Evolutionary conservation across 2,888 invertebrate species (phyloP), one percentile per base, ranked within the genome.

Genomic region (Epistrophe grossulariae): DNA sequence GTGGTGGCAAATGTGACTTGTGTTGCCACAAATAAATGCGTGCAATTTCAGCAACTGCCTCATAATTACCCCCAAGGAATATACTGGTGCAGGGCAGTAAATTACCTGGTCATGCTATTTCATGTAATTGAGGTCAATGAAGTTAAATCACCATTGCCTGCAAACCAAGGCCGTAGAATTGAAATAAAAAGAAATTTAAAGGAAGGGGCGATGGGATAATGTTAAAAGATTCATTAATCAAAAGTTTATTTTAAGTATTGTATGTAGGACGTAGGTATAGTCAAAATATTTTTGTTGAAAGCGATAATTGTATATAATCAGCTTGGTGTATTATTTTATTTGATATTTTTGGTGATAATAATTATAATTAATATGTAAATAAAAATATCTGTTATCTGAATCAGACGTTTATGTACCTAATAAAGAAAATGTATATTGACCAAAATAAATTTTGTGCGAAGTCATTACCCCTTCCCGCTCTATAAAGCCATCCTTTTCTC

Each of bases 51-150:
- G 68, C 77, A 52, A 72, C 71, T 60, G 81, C 80, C 60, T 62
- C 78, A 85, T 78, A 85, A 85, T 82, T 74, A 82, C 85, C 85
- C 77, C 72, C 62, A 78, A 82, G 82, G 82, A 82, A 82, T 74
- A 82, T 74, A 62, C 48, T 73, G 82, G 82, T 77, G 78, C 85
- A 85, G 52, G 55, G 45, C 52, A 59, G 68, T 78, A 77, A 82
- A 85, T 85, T 77, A 85, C 85, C 73, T 82, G 85, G 85, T 70
- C 85, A 82, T 85, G 82, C 85, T 82, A 82, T 85, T 85, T 73
- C 82, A 40, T 57, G 62, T 78, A 85, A 85, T 85, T 82, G 73
- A 78, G 85, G 85, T 82, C 85, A 82, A 78, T 60, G 70, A 74
- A 85, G 85, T 82, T 85, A 77, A 84, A 81, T 82, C 77, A 85